A percentile compares a stretch with the other conserved stretches of the same genome.
Evolutionary conservation across 1,140 invertebrate genomes (phyloP).

Genomic region (Penaeus indicus): DNA sequence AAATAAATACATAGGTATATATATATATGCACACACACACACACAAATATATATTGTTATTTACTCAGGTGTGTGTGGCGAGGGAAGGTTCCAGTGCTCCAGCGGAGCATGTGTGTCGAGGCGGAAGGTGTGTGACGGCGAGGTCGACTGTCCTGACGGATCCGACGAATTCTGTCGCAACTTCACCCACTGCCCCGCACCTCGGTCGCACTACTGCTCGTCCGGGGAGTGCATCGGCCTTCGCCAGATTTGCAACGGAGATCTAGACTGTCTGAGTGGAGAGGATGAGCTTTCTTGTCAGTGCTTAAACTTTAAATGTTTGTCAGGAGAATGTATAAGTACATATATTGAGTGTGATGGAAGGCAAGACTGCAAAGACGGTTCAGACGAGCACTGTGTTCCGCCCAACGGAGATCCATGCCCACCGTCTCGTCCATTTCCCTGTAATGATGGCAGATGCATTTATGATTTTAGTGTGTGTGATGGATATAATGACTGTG

Average conservation of each 20-base stretch:
- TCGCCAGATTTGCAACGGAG: background rate
- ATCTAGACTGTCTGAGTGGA: background rate
- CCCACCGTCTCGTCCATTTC: background rate
- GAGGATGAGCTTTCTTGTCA: background rate
- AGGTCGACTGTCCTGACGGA: background rate
- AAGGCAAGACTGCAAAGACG: background rate
- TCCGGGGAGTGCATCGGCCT: conserved; percentile 8
- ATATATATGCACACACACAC: too few species aligned
- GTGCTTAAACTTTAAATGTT: background rate
- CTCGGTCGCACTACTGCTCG: background rate
- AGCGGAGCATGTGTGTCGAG: background rate
- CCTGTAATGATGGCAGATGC: background rate
- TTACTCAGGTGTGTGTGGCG: background rate
- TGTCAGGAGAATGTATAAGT: conserved; percentile 13
- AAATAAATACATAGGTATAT: too few species aligned
- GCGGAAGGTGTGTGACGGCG: background rate
- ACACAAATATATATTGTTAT: too few species aligned
- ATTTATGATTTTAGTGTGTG: background rate
- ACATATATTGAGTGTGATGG: background rate
- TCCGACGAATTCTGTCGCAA: background rate
- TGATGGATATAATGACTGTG: background rate
- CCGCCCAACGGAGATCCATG: background rate
- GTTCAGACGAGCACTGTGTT: background rate
- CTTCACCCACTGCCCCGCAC: background rate
- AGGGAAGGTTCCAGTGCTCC: background rate